Conservation (phyloP, 2,888 invertebrate genomes). For the Synergus umbraculus region DNA sequence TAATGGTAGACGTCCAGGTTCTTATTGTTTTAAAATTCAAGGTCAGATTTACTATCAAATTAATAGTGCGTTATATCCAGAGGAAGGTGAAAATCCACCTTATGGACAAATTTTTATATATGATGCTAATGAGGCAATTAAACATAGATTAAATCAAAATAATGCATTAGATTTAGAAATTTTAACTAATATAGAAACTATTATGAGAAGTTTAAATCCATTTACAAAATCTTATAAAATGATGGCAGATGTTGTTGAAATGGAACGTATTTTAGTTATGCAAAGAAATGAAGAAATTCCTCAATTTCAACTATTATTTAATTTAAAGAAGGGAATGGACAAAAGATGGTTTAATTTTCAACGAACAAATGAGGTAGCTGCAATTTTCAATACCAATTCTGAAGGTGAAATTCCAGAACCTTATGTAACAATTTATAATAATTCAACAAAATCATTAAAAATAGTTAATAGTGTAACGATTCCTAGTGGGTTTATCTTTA, state of each 20-base stretch:
- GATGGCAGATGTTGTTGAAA: constrained; percentile 52
- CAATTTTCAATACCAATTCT: constrained; percentile 52
- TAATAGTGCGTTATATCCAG: no score
- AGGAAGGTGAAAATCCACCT: no score
- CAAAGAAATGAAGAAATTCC: constrained; percentile 5
- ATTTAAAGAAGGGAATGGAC: constrained; percentile 53
- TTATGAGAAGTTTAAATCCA: constrained; percentile 48
- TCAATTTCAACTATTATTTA: constrained; percentile 51
- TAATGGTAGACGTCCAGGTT: no score
- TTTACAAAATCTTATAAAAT: constrained; percentile 53
- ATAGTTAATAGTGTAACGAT: constrained; percentile 46
- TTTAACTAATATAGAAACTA: constrained; percentile 45
- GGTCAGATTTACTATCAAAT: no score
- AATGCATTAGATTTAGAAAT: constrained; percentile 45
- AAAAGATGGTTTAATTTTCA: constrained; percentile 49
- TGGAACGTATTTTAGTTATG: constrained; percentile 24
- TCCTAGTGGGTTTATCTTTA: no score
- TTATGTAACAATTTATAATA: constrained; percentile 51
- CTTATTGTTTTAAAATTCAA: no score
- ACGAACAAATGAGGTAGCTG: constrained; percentile 51
- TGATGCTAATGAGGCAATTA: constrained; percentile 47
- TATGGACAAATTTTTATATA: no score
- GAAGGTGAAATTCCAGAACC: constrained; percentile 57
- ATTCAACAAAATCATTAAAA: constrained; percentile 46
- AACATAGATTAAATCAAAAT: constrained; percentile 42